Base-by-base conservation (phyloP, 2,113 vertebrate species). In the Nycticebus coucang region DNA sequence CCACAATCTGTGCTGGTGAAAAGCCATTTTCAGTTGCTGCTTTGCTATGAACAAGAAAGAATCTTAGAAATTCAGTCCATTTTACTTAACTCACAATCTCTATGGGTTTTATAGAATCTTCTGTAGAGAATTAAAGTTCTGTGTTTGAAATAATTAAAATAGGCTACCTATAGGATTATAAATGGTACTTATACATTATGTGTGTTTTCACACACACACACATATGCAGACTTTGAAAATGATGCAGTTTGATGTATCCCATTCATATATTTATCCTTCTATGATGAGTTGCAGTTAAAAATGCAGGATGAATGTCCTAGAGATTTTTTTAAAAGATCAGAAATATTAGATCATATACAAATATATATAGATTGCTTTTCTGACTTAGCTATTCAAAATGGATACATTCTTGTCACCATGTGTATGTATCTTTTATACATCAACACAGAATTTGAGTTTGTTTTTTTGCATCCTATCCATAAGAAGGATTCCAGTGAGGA, bases 11-110 rank as follows among this genome's bases (percentile, higher is more conserved):
- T 93, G 78, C 72, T 90, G n/a, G 35, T 92, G 62, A 62, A 96
- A 68, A 97, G 53, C 33, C 72, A 88, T 88, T 97, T 96, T 94
- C 66, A 95, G 66, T 95, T 92, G 80, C 21, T 53, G 4, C 80
- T 92, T 95, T 93, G 60, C 72, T 91, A 93, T 92, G 95, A 97
- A 88, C 30, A 93, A 19, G 22, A 90, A 92, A 94, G 37, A 2
- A 41, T 90, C 37, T 95, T 87, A 95, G 75, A 95, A 97, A 95
- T 82, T 90, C 17, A 77, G 62, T 86, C 26, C 53, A 78, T 88
- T 92, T 95, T 91, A 96, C 24, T 92, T 69, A 93, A 77, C 8
- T 96, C 86, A 85, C 5, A 92, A 18, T 92, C 53, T 87, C 45
- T 85, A 15, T 84, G 79, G 26, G 35, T 19, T 83, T 89, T 77